Percentiles rank a stretch among this genome's conserved stretches.
Evolutionary conservation across 2,113 vertebrate genomes (phyloP).

Genomic region (Copsychus sechellarum): DNA sequence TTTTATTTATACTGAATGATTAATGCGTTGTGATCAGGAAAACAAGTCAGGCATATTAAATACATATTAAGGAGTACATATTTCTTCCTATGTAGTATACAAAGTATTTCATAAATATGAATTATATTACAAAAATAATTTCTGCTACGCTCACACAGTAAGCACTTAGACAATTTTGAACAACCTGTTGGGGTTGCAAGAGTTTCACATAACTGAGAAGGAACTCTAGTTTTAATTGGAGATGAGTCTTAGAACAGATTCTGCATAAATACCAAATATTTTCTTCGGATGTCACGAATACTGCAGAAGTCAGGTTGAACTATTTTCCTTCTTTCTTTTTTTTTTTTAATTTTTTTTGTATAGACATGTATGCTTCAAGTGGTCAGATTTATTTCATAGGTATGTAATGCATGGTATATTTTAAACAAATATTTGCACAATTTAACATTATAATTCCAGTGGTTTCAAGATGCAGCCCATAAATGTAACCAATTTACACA

Average conservation of each 20-base stretch:
- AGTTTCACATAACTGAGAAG: conserved; percentile 74
- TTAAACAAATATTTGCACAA: conserved; percentile 82
- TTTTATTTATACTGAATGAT: conserved; percentile 79
- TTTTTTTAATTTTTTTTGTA: conserved; percentile 56
- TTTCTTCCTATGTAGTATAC: conserved; percentile 87
- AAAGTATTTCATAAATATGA: conserved; percentile 99
- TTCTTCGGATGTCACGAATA: conserved; percentile 74
- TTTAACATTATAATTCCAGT: conserved; percentile 82
- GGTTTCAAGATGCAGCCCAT: conserved; percentile 82
- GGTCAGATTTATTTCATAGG: conserved; percentile 79
- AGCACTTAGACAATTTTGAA: conserved; percentile 90
- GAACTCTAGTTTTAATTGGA: conserved; percentile 69
- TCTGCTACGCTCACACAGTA: conserved; percentile 98
- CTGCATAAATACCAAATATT: conserved; percentile 70
- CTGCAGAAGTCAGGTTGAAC: conserved; percentile 67
- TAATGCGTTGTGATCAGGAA: conserved; percentile 81
- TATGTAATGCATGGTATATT: conserved; percentile 77
- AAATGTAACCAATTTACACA: conserved; percentile 81
- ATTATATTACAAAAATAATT: conserved; percentile 99
- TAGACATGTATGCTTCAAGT: conserved; percentile 75
- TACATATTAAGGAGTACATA: conserved; percentile 85
- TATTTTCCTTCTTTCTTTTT: conserved; percentile 20
- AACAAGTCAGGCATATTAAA: conserved; percentile 85
- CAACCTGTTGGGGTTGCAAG: conserved; percentile 79
- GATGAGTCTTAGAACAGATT: conserved; percentile 73